Evolutionary conservation across 2,797 vertebrate species (phyloP), one percentile per base, ranked within the genome.

Genomic region (Chelon labrosus): DNA sequence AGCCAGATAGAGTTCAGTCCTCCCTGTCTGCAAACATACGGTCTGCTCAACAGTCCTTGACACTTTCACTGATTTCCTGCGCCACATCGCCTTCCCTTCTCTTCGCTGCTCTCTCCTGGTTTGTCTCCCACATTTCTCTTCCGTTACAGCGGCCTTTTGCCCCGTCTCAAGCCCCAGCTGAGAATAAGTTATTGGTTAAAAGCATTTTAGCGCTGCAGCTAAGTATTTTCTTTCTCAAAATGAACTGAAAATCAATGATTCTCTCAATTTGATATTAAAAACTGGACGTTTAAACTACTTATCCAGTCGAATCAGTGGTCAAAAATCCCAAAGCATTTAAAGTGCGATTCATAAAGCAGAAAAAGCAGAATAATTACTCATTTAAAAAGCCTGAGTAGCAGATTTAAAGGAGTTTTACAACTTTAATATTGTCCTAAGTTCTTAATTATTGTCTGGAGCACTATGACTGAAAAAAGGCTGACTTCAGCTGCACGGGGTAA

Each of bases 91-190:
- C 7, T 31, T 25, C 0, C 1, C 14, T 19, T 14, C 3, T 16
- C 20, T 20, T 22, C 47, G 11, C 67, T 62, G 77, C 74, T 77
- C 56, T 27, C 82, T 83, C 5, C 55, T 68, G 77, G 79, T 47
- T 17, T 16, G 16, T 47, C 44, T 4, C 11, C 42, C 42, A 46
- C 16, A 44, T 17, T 6, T 39, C 1, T 44, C 42, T 16, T 46
- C 14, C 44, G 16, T 17, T 46, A 17, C 44, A n/a, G 44, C 44
- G 16, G 6, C 44, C 44, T 1, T 17, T 6, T 47, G n/a, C 7
- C 4, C 42, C 3, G 9, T n/a, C 44, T 46, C 41, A 5, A 42
- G 16, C 4, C 14, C 39, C 4, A 41, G 14, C 39, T 41, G 39
- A 22, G 22, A 22, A 22, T 22, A 22, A 22, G 22, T 22, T 22